A percentile compares a stretch with the other conserved stretches of the same genome.
phyloP scores from a whole-genome alignment of 2,888 invertebrate genomes.

The Andrena hattorfiana region DNA sequence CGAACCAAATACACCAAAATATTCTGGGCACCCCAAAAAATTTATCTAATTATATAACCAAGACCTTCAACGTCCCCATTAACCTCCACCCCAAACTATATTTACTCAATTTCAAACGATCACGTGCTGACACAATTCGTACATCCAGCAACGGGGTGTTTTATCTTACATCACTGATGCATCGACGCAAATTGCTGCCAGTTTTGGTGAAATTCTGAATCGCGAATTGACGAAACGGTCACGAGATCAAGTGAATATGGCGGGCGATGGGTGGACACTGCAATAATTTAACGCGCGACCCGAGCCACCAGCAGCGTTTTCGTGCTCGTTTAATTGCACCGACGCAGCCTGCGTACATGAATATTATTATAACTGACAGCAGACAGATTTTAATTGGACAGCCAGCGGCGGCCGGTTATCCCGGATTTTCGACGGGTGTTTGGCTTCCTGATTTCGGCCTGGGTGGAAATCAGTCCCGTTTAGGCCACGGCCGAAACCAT shows the following conservation, averaged over 20 bases:
- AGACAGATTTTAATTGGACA: slow-evolving; percentile 39
- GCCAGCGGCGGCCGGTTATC: neutral
- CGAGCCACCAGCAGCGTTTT: slow-evolving; percentile 3
- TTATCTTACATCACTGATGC: too few species aligned
- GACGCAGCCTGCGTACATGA: neutral
- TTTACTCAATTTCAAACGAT: too few species aligned
- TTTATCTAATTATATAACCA: too few species aligned
- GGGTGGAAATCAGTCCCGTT: neutral
- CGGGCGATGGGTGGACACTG: neutral
- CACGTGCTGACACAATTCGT: too few species aligned
- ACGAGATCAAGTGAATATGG: slow-evolving; percentile 17
- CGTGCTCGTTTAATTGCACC: slow-evolving; percentile 24
- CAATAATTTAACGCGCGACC: slow-evolving; percentile 14
- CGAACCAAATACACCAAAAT: too few species aligned
- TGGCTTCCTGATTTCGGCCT: neutral
- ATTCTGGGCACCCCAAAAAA: too few species aligned
- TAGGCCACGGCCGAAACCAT: neutral
- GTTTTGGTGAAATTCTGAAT: neutral
- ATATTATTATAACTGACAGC: slow-evolving; percentile 37
- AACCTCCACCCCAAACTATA: too few species aligned
- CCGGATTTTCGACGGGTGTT: slow-evolving; percentile 14
- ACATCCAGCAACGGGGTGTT: too few species aligned
- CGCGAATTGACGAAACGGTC: neutral
- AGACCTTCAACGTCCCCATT: too few species aligned
- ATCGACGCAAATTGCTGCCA: neutral